A percentile compares a stretch with the other conserved stretches of the same genome.
Conservation (phyloP, 2,113 vertebrate species). For the Nycticorax nycticorax region DNA sequence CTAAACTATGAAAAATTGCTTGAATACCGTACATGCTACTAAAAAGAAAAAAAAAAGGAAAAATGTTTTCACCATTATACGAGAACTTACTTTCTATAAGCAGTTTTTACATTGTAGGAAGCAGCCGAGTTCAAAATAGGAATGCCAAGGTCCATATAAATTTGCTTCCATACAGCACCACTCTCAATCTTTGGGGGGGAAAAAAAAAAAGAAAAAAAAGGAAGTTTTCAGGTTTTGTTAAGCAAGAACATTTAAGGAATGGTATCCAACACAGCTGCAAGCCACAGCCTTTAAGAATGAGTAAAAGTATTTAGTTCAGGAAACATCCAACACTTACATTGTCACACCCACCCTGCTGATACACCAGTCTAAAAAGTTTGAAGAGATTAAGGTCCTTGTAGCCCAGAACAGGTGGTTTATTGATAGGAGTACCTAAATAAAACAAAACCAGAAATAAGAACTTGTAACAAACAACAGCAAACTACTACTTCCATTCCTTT, state of each 20-base stretch:
- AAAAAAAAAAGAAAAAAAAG: neutral
- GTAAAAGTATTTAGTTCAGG: neutral
- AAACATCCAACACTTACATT: conserved; percentile 77
- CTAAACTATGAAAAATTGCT: neutral
- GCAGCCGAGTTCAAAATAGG: conserved; percentile 98
- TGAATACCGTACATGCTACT: neutral
- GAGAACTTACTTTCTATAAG: conserved; percentile 94
- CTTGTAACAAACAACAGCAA: neutral
- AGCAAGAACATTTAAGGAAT: neutral
- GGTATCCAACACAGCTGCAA: neutral
- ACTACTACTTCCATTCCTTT: neutral
- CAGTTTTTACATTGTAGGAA: conserved; percentile 98
- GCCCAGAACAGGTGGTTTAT: conserved; percentile 96
- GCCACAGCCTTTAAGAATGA: neutral
- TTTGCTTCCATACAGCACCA: conserved; percentile 97
- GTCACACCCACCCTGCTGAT: conserved; percentile 93
- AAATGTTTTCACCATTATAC: neutral
- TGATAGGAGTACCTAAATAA: conserved; percentile 92
- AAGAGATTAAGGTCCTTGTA: conserved; percentile 99
- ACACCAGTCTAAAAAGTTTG: conserved; percentile 95
- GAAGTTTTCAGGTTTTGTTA: neutral
- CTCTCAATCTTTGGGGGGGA: conserved; percentile 86
- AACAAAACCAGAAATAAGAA: neutral
- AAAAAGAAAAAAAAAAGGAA: neutral
- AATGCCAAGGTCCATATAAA: conserved; percentile 99